Base-by-base conservation (phyloP, 1,140 invertebrate genomes). In the Magallana gigas region DNA sequence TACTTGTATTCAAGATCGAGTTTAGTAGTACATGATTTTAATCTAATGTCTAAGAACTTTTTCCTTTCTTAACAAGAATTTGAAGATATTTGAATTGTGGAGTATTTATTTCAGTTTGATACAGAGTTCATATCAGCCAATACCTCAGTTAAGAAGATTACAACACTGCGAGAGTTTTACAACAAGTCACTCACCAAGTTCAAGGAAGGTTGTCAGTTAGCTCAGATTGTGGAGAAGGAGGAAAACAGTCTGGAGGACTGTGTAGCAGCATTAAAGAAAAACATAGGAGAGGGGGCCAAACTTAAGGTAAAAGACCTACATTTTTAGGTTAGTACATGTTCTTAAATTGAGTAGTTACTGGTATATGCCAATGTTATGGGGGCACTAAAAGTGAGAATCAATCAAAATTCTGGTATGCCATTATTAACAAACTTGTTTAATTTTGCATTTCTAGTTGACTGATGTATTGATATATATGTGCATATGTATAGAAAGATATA, bases 191-290 rank as follows among this genome's bases (percentile, higher is more conserved):
- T 92, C 36, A 89, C 84, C 8, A 90, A 91, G 80, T 91, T 93
- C 23, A 88, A 90, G 86, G 85, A 91, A 68, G 86, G 89, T 12
- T 93, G 93, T 85, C 62, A 90, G 16, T 48, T 90, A 18, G 89
- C 87, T 16, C 57, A 88, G 23, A 86, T 92, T 23, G 84, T 92
- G 12, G 68, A 80, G 23, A 82, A 89, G 9, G 90, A 59, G 12
- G 87, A 91, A 12, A 85, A 57, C 9, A 93, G 91, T 87, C 64
- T 93, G 56, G 92, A 92, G 58, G 89, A 91, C 68, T 93, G 93
- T 88, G 90, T 93, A 57, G 57, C 90, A 59, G 91, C 90, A 48
- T 58, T 93, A 62, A 92, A 91, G 83, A 60, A 84, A 11, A 88
- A 88, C 18, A 86, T 89, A 59, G 82, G 84, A 36, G 87, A 90